These are phyloP conservation scores for Ibycter americanus DNA, from an alignment of 2,797 vertebrate genomes.

Conservation along the genomic window DNA sequence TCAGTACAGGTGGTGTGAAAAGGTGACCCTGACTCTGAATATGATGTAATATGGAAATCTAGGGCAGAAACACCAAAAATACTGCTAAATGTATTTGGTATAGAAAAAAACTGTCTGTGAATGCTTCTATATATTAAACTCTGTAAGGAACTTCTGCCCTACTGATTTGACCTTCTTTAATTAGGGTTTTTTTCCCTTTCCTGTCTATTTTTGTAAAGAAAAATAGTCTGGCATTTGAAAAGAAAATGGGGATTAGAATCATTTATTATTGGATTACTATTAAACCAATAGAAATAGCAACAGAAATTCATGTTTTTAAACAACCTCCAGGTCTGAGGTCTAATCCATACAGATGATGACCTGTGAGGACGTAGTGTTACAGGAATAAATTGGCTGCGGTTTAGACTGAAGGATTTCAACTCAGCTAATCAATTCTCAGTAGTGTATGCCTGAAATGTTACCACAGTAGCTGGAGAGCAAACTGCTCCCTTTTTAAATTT, in stretches of 20 bases:
- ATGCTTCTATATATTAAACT: background rate
- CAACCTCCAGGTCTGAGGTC: background rate
- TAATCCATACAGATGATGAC: background rate
- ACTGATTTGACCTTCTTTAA: background rate
- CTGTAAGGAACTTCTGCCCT: background rate
- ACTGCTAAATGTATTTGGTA: background rate
- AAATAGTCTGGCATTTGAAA: background rate
- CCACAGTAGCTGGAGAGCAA: background rate
- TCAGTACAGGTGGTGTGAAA: background rate
- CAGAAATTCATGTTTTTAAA: background rate
- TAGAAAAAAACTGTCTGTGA: background rate
- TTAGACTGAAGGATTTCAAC: background rate
- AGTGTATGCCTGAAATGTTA: background rate
- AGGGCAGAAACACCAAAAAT: background rate
- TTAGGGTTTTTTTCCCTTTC: background rate
- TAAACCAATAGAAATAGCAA: background rate
- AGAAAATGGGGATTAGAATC: background rate
- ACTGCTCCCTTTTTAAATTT: background rate
- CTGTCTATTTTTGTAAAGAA: background rate
- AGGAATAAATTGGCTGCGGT: background rate
- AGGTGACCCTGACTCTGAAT: background rate
- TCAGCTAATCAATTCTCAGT: background rate
- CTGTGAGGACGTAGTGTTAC: background rate
- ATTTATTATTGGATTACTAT: slow-evolving; percentile 18
- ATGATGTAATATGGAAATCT: background rate